A percentile compares a stretch with the other conserved stretches of the same genome.
These are phyloP conservation scores for Polydrusus cervinus DNA, from an alignment of 2,888 invertebrate species.

Conservation along the genomic window DNA sequence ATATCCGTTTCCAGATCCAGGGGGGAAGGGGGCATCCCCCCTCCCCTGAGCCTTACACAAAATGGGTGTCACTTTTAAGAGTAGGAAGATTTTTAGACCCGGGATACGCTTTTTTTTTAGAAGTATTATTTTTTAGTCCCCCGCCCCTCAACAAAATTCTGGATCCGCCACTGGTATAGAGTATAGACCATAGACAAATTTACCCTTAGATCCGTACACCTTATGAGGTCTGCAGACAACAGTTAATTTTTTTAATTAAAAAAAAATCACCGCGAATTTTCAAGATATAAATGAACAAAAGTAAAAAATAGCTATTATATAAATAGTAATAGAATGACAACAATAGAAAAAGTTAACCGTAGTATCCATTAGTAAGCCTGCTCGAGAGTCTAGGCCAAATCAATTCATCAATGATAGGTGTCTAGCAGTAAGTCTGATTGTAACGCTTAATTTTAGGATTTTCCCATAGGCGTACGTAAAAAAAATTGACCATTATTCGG, in stretches of 20 bases:
- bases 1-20: no score
- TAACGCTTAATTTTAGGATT: conserved; percentile 43
- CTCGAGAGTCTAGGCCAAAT: conserved; percentile 57
- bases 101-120: no score
- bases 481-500: neutral
- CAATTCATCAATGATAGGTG: conserved; percentile 56
- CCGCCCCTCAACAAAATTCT: no score
- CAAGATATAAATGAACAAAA: neutral
- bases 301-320: conserved; percentile 9
- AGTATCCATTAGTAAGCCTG: conserved; percentile 48
- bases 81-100: no score
- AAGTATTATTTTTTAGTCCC: no score
- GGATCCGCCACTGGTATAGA: no score
- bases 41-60: no score
- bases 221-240: no score
- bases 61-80: no score
- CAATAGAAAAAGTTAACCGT: conserved; percentile 40
- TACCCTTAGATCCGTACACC: no score
- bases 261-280: neutral
- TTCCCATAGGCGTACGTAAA: conserved; percentile 19
- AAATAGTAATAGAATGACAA: conserved; percentile 25
- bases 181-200: no score
- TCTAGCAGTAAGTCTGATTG: conserved; percentile 55
- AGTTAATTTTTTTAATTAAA: neutral
- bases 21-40: no score